Evolutionary conservation across 2,797 vertebrate species (phyloP).

Genomic region (Rhinella marina): DNA sequence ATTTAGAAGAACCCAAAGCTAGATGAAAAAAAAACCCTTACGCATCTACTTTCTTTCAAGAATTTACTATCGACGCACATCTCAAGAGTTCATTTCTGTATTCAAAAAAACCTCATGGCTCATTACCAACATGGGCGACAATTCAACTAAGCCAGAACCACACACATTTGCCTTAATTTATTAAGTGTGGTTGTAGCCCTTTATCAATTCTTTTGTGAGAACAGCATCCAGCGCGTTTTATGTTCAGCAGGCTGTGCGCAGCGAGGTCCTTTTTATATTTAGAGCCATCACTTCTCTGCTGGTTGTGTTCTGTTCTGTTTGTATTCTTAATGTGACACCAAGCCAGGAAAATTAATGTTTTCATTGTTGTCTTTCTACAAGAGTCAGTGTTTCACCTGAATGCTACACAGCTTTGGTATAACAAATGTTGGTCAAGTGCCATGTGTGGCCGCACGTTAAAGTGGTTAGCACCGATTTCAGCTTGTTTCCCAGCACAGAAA

Average conservation of each 20-base stretch:
- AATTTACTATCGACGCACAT: conserved; percentile 20
- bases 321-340: conserved; percentile 40
- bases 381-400: conserved; percentile 25
- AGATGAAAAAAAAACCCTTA: conserved; percentile 2
- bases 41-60: conserved; percentile 26
- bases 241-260: conserved; percentile 37
- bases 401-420: conserved; percentile 21
- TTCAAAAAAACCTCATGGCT: conserved; percentile 31
- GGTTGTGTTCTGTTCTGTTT: conserved; percentile 39
- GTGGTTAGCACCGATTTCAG: background rate
- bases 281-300: conserved; percentile 38
- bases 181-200: conserved; percentile 10
- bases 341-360: conserved; percentile 48
- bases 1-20: conserved; percentile 22
- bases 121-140: conserved; percentile 25
- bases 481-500: conserved; percentile 1
- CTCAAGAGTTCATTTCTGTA: conserved; percentile 36
- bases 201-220: conserved; percentile 32
- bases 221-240: conserved; percentile 30
- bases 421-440: conserved; percentile 40
- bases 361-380: conserved; percentile 24
- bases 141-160: conserved; percentile 19
- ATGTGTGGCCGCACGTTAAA: background rate
- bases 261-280: conserved; percentile 38
- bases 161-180: conserved; percentile 18